Conservation (phyloP, 2,113 vertebrate genomes). For the Chelonoidis abingdonii region DNA sequence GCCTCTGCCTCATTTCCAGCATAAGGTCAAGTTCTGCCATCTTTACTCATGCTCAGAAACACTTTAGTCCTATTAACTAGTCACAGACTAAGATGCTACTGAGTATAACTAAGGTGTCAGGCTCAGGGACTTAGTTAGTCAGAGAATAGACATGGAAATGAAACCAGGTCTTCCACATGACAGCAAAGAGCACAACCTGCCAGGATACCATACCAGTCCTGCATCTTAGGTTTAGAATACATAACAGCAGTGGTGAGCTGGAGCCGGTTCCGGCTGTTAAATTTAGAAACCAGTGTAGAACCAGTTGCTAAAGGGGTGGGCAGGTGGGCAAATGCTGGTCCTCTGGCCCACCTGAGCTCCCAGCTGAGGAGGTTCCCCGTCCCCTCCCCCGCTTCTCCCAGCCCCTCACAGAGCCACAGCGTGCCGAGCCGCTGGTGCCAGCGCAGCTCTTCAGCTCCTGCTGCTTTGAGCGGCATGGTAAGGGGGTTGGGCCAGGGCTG, state of each 20-base stretch:
- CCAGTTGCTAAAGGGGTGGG: too few relatives aligned
- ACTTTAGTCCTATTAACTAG: neutral
- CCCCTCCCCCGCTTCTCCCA: too few relatives aligned
- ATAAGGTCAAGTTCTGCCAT: accelerated
- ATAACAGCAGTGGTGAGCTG: neutral
- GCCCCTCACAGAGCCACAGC: too few relatives aligned
- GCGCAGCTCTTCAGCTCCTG: too few relatives aligned
- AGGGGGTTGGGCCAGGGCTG: too few relatives aligned
- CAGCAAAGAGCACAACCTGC: neutral
- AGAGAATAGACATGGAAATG: neutral
- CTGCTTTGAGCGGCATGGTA: too few relatives aligned
- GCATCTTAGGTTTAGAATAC: neutral
- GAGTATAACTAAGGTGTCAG: neutral
- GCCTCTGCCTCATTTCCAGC: neutral
- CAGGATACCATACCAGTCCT: neutral
- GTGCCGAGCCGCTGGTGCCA: too few relatives aligned
- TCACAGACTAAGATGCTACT: neutral
- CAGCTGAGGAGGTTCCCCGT: too few relatives aligned
- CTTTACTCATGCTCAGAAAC: neutral
- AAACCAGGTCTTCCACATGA: neutral
- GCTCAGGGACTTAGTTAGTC: neutral
- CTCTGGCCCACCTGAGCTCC: too few relatives aligned
- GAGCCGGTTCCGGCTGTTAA: too few relatives aligned
- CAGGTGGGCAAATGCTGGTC: too few relatives aligned
- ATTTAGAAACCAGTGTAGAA: too few relatives aligned